Conservation (phyloP, 2,888 invertebrate genomes). For the Lepidochitona cinerea region DNA sequence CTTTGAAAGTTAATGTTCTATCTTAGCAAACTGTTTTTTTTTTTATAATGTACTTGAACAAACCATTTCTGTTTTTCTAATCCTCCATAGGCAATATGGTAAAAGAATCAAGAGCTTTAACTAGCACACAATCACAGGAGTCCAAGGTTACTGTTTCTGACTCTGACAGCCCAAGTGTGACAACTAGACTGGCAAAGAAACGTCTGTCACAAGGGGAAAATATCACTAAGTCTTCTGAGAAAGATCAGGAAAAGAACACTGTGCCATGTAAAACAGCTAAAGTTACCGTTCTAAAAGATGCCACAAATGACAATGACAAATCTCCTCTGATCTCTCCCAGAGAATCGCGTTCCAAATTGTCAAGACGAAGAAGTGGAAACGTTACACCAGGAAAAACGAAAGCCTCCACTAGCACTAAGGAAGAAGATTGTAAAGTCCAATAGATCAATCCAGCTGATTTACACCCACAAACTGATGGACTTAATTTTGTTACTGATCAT, state of each 20-base stretch:
- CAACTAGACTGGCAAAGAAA: no score
- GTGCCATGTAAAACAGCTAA: background rate
- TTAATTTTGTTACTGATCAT: background rate
- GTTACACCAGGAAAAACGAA: background rate
- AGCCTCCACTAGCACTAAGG: no score
- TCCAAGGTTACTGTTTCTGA: no score
- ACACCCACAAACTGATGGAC: no score
- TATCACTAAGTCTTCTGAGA: background rate
- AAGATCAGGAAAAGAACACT: no score
- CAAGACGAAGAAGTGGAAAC: background rate
- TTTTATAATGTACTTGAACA: background rate
- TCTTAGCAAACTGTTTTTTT: no score
- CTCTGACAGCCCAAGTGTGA: no score
- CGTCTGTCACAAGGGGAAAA: no score
- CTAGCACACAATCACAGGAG: no score
- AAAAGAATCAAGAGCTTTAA: background rate
- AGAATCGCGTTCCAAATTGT: background rate
- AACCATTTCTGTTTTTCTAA: background rate
- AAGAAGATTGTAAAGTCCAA: background rate
- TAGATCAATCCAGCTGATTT: background rate
- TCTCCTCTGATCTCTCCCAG: background rate
- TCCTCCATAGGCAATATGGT: background rate
- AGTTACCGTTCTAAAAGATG: background rate
- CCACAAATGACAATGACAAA: background rate
- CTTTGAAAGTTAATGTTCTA: no score